phyloP scores from a whole-genome alignment of 2,797 vertebrate species.

The Rhinichthys osculus region DNA sequence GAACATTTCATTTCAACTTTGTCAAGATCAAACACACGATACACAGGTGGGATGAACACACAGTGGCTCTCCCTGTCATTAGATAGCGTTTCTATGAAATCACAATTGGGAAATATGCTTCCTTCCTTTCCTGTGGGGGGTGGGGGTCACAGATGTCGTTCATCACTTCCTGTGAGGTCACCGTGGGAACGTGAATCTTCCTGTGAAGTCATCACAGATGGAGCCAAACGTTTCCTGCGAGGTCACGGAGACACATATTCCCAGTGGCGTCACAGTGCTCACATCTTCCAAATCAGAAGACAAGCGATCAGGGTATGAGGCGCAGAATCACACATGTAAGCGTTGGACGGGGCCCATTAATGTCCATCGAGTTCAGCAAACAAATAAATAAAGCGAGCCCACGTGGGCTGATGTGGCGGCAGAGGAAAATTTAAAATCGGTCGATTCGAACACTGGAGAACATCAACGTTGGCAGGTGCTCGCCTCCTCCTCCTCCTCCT shows the following conservation, averaged over 20 bases:
- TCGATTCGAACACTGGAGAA: conserved; percentile 35
- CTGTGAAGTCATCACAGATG: conserved; percentile 52
- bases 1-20: conserved; percentile 63
- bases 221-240: conserved; percentile 20
- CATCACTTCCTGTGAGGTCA: conserved; percentile 43
- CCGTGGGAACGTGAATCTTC: conserved; percentile 29
- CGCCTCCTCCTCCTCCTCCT: background rate
- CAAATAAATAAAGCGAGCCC: conserved; percentile 64
- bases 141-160: conserved; percentile 3
- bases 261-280: conserved; percentile 42
- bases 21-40: conserved; percentile 51
- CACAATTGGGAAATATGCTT: conserved; percentile 13
- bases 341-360: conserved; percentile 8
- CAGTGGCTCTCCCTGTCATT: conserved; percentile 33
- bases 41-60: conserved; percentile 45
- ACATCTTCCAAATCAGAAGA: conserved; percentile 22
- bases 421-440: conserved; percentile 14
- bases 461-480: conserved; percentile 33
- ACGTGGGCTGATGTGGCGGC: conserved; percentile 9
- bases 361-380: conserved; percentile 51
- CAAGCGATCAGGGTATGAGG: conserved; percentile 51
- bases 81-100: conserved; percentile 14
- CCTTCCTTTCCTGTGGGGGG: conserved; percentile 12
- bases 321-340: conserved; percentile 53
- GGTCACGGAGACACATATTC: conserved; percentile 32